These are phyloP conservation scores for Amphibalanus amphitrite DNA, from an alignment of 1,140 invertebrate genomes.

Conservation along the genomic window DNA sequence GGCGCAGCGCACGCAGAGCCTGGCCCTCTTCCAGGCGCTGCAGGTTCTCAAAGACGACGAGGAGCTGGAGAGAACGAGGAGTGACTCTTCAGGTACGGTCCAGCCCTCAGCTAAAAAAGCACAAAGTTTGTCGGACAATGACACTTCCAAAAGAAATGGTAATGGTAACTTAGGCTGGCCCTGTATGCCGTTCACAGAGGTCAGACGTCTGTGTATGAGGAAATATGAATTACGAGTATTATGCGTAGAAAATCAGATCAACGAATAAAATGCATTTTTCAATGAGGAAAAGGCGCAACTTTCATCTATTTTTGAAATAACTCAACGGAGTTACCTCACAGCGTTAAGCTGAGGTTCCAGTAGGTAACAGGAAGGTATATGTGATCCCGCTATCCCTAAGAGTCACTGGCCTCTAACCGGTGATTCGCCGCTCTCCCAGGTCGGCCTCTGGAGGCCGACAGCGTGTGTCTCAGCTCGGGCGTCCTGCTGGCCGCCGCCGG, in stretches of 20 bases:
- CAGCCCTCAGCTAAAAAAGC: not conserved
- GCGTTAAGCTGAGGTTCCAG: too few relatives aligned
- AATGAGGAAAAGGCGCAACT: too few relatives aligned
- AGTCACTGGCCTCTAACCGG: too few relatives aligned
- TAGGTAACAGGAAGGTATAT: too few relatives aligned
- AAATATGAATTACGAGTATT: too few relatives aligned
- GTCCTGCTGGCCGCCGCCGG: constrained; percentile 9
- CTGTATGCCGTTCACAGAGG: not conserved
- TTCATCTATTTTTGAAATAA: too few relatives aligned
- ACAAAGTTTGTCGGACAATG: not conserved
- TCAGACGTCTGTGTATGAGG: not conserved
- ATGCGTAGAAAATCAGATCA: too few relatives aligned
- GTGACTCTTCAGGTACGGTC: not conserved
- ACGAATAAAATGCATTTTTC: too few relatives aligned
- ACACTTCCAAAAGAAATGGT: too few relatives aligned
- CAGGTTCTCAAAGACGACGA: constrained; percentile 18
- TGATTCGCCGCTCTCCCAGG: not conserved
- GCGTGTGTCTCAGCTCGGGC: not conserved
- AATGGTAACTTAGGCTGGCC: too few relatives aligned
- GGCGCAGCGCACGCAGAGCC: constrained; percentile 7
- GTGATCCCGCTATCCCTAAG: too few relatives aligned
- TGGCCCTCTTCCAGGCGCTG: constrained; percentile 17
- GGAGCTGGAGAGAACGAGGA: constrained; percentile 4
- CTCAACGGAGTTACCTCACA: too few relatives aligned
- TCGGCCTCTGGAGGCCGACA: not conserved